Evolutionary conservation across 1,140 invertebrate species (phyloP).

Genomic region (Drosophila ogumai): DNA sequence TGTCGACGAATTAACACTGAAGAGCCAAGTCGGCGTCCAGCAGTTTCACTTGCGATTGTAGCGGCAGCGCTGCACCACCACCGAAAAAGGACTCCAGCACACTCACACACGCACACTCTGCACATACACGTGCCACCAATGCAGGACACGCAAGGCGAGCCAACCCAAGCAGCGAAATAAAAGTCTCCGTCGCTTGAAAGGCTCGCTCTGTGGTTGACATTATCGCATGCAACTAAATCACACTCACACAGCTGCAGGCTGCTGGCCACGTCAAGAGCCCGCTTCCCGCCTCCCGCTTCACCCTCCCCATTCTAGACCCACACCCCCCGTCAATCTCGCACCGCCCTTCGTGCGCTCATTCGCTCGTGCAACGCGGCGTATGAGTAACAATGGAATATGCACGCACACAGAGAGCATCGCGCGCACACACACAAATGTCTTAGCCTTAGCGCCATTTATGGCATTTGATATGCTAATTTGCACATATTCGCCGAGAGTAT

Average conservation of each 20-base stretch:
- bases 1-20: slow-evolving; percentile 83
- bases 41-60: slow-evolving; percentile 35
- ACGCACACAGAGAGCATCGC: slow-evolving; percentile 33
- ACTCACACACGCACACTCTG: slow-evolving; percentile 15
- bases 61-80: slow-evolving; percentile 72
- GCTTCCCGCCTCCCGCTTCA: not conserved
- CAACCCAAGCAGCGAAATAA: slow-evolving; percentile 52
- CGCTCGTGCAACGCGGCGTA: slow-evolving; percentile 74
- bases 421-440: slow-evolving; percentile 1
- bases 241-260: slow-evolving; percentile 29
- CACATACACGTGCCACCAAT: slow-evolving; percentile 54
- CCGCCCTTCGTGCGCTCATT: slow-evolving; percentile 78
- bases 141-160: slow-evolving; percentile 57
- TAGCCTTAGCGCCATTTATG: slow-evolving; percentile 65
- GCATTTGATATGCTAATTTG: slow-evolving; percentile 83
- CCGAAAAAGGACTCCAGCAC: slow-evolving; percentile 41
- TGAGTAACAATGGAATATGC: slow-evolving; percentile 67
- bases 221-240: slow-evolving; percentile 78
- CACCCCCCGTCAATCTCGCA: slow-evolving; percentile 32
- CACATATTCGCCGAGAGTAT: slow-evolving; percentile 58
- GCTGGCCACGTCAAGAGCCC: slow-evolving; percentile 8
- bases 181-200: slow-evolving; percentile 49
- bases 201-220: slow-evolving; percentile 75
- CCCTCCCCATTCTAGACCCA: not conserved
- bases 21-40: slow-evolving; percentile 68